Evolutionary conservation across 2,113 vertebrate genomes (phyloP).

Genomic region (Poecile atricapillus): DNA sequence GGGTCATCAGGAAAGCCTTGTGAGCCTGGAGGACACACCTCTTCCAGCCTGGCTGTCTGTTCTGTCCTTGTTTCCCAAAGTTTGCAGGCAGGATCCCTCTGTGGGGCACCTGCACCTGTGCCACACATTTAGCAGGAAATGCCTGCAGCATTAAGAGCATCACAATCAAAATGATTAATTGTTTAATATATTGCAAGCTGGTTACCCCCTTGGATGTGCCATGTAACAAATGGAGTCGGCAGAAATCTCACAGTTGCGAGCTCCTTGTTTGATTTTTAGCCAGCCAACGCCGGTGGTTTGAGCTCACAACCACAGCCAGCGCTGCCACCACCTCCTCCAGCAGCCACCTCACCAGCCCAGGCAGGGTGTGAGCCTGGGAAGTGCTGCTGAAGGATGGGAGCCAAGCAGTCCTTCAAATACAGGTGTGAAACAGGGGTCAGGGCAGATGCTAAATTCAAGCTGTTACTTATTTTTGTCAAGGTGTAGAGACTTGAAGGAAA

Average conservation of each 20-base stretch:
- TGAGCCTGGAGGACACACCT: neutral
- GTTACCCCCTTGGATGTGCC: neutral
- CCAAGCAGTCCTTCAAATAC: neutral
- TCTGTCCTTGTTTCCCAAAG: neutral
- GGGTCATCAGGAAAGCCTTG: neutral
- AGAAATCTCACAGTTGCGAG: neutral
- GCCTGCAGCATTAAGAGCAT: neutral
- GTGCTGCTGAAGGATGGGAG: neutral
- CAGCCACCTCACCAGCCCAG: neutral
- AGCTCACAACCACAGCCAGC: neutral
- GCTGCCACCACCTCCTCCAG: neutral
- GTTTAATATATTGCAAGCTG: constrained; percentile 45
- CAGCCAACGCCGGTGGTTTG: neutral
- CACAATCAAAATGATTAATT: constrained; percentile 29
- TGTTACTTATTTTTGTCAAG: neutral
- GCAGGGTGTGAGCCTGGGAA: neutral
- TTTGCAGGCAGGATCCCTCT: neutral
- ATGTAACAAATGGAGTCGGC: neutral
- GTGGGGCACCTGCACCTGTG: neutral
- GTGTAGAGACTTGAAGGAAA: neutral
- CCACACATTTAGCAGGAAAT: neutral
- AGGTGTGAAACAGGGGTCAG: neutral
- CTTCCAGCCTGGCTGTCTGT: neutral
- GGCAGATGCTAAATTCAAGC: neutral
- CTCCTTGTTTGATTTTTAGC: constrained; percentile 28